Percentiles rank a stretch among this genome's conserved stretches.
These are phyloP conservation scores for Syngnathus acus DNA, from an alignment of 2,797 vertebrate species.

Conservation along the genomic window DNA sequence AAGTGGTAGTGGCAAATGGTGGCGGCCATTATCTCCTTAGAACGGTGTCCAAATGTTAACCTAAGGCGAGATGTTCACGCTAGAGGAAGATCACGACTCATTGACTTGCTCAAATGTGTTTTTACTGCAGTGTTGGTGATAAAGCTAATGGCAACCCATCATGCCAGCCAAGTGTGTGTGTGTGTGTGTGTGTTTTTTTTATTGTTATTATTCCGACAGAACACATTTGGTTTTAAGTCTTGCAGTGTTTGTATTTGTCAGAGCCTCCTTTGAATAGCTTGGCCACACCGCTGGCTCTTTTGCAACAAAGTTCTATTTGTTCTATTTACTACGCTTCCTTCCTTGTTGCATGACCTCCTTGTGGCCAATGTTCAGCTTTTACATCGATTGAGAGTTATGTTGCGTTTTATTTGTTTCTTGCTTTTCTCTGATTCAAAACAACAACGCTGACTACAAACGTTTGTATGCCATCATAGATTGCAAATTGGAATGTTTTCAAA, in stretches of 20 bases:
- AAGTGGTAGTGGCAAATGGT: conserved; percentile 59
- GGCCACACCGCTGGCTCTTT: conserved; percentile 37
- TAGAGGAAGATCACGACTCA: conserved; percentile 34
- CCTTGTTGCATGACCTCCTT: conserved; percentile 13
- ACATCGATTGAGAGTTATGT: neutral
- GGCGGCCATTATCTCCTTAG: conserved; percentile 33
- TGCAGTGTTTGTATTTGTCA: conserved; percentile 31
- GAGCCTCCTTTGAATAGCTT: conserved; percentile 9
- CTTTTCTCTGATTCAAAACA: neutral
- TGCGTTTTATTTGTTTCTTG: neutral
- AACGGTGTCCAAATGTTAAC: conserved; percentile 33
- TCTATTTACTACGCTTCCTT: conserved; percentile 36
- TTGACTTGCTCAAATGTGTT: conserved; percentile 35
- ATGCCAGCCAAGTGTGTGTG: conserved; percentile 32
- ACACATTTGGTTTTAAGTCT: conserved; percentile 40
- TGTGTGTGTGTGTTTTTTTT: no score
- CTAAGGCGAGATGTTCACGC: conserved; percentile 33
- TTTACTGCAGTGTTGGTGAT: conserved; percentile 39
- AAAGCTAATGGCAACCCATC: conserved; percentile 46
- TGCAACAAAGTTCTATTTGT: conserved; percentile 33
- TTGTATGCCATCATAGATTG: neutral
- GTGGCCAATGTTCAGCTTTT: neutral
- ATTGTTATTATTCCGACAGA: conserved; percentile 32
- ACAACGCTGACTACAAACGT: neutral
- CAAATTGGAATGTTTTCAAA: neutral